Percentiles rank a stretch among this genome's conserved stretches.
phyloP scores from a whole-genome alignment of 2,797 vertebrate genomes.

The Danio kyathit region DNA sequence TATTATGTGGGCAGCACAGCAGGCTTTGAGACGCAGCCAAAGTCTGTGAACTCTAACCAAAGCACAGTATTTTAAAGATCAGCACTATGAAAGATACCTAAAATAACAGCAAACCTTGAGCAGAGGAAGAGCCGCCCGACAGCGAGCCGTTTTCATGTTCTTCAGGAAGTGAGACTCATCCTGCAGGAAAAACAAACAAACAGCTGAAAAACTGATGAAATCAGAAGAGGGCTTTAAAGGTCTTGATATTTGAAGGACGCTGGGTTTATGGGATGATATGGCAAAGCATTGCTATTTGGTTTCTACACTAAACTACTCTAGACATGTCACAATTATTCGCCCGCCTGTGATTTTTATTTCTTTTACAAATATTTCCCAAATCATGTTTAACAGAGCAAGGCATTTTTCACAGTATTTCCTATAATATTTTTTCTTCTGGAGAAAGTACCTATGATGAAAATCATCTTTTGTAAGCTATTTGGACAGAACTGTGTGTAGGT shows the following conservation, averaged over 20 bases:
- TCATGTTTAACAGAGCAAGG: no score
- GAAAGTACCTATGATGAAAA: no score
- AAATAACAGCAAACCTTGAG: constrained; percentile 83
- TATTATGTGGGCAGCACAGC: background rate
- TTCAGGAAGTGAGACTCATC: constrained; percentile 98
- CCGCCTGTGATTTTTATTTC: no score
- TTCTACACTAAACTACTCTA: background rate
- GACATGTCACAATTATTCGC: no score
- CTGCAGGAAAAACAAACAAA: constrained; percentile 69
- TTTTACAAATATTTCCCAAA: no score
- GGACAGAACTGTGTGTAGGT: no score
- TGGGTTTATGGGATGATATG: background rate
- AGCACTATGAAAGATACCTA: background rate
- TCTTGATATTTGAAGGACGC: constrained; percentile 3
- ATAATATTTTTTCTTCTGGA: no score
- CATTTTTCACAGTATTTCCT: no score
- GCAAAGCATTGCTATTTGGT: background rate
- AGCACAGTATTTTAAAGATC: background rate
- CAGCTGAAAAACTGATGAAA: no score
- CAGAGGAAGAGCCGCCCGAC: constrained; percentile 89
- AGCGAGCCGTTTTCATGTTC: constrained; percentile 94
- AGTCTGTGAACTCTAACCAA: constrained; percentile 13
- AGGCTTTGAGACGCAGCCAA: background rate
- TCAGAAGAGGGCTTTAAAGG: background rate
- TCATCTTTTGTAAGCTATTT: no score